A percentile compares a stretch with the other conserved stretches of the same genome.
These are phyloP conservation scores for Nasonovia ribisnigri DNA, from an alignment of 2,888 invertebrate species.

Conservation along the genomic window DNA sequence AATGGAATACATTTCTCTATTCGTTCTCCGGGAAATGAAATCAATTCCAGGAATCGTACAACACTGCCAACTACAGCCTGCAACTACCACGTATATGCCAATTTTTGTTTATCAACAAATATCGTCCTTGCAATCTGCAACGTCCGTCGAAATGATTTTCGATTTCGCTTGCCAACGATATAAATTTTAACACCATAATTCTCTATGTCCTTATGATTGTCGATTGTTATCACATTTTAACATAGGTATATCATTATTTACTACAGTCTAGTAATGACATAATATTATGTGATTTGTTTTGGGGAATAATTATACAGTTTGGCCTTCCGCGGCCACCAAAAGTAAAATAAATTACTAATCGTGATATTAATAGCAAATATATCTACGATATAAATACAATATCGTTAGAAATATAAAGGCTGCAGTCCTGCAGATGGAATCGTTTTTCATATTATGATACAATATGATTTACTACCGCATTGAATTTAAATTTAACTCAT, in stretches of 20 bases:
- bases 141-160: neutral
- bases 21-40: neutral
- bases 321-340: neutral
- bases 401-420: neutral
- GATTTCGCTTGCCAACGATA: neutral
- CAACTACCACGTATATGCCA: neutral
- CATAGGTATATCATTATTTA: too few species aligned
- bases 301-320: neutral
- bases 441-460: neutral
- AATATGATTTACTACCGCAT: neutral
- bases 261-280: too few species aligned
- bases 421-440: neutral
- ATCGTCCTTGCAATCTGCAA: neutral
- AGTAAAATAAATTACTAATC: neutral
- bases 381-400: neutral
- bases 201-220: neutral
- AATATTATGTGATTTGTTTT: neutral
- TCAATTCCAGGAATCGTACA: neutral
- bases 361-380: neutral
- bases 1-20: neutral
- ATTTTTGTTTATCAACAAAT: constrained; percentile 2
- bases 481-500: neutral
- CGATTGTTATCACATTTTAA: neutral
- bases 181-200: neutral
- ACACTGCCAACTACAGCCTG: neutral